These are phyloP conservation scores for Typhlichthys subterraneus DNA, from an alignment of 2,797 vertebrate genomes.

Conservation along the genomic window DNA sequence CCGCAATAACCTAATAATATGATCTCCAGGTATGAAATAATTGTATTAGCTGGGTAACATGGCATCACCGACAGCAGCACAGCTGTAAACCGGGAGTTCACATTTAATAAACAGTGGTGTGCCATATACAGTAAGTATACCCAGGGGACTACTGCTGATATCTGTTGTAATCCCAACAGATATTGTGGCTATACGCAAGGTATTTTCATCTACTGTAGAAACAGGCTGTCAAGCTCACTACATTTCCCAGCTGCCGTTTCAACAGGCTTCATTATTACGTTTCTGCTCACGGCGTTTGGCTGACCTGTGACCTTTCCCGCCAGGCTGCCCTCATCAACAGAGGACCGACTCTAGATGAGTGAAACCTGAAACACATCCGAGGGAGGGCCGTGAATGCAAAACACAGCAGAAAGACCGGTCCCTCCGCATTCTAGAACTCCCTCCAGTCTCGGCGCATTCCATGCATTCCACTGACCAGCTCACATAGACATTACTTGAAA, in stretches of 20 bases:
- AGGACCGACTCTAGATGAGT: conserved; percentile 6
- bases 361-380: conserved; percentile 27
- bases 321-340: conserved; percentile 23
- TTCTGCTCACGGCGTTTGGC: neutral
- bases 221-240: conserved; percentile 13
- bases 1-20: conserved; percentile 1
- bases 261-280: conserved; percentile 41
- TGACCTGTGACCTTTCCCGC: conserved; percentile 41
- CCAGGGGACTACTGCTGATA: conserved; percentile 9
- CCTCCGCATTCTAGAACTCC: neutral
- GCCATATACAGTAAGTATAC: neutral
- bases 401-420: conserved; percentile 18
- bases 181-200: conserved; percentile 3
- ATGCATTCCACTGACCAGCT: too few relatives aligned
- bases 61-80: neutral
- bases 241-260: conserved; percentile 34
- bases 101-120: neutral
- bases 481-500: neutral
- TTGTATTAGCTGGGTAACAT: neutral
- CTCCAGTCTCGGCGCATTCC: too few relatives aligned
- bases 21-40: neutral
- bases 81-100: neutral
- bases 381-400: conserved; percentile 5
- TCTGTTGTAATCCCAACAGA: conserved; percentile 10
- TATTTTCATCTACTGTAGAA: conserved; percentile 19